These are phyloP conservation scores for Atrina japonica DNA, from an alignment of 2,888 invertebrate species.

Conservation along the genomic window DNA sequence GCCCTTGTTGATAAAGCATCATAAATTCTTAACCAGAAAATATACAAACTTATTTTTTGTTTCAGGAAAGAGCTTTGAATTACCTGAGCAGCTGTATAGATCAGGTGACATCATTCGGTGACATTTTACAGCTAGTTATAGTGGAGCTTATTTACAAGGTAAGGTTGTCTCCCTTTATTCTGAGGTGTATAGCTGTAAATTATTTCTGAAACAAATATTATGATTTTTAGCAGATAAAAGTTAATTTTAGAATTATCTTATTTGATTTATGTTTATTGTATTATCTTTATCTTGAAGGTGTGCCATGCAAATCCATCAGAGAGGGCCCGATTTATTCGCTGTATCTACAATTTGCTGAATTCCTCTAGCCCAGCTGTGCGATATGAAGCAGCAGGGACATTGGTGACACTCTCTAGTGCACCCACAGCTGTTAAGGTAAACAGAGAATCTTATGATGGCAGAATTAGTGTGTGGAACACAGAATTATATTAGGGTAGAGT, in stretches of 20 bases:
- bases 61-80: constrained; percentile 93
- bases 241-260: no score
- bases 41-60: no score
- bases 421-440: constrained; percentile 95
- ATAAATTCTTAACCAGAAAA: no score
- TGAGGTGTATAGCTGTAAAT: no score
- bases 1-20: no score
- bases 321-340: constrained; percentile 97
- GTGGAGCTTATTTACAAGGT: constrained; percentile 99
- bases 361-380: constrained; percentile 97
- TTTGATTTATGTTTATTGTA: no score
- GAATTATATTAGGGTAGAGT: neutral
- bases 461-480: neutral
- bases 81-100: constrained; percentile 97
- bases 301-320: constrained; percentile 98
- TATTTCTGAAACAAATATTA: no score
- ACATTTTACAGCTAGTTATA: constrained; percentile 98
- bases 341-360: constrained; percentile 98
- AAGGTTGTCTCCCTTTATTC: no score
- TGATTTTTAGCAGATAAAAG: neutral
- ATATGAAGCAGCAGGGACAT: constrained; percentile 98
- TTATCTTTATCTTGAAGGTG: constrained; percentile 84
- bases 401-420: constrained; percentile 97
- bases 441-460: no score
- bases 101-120: constrained; percentile 93